Conservation (phyloP, 2,888 invertebrate species). For the Carpatolechia fugitivella region DNA sequence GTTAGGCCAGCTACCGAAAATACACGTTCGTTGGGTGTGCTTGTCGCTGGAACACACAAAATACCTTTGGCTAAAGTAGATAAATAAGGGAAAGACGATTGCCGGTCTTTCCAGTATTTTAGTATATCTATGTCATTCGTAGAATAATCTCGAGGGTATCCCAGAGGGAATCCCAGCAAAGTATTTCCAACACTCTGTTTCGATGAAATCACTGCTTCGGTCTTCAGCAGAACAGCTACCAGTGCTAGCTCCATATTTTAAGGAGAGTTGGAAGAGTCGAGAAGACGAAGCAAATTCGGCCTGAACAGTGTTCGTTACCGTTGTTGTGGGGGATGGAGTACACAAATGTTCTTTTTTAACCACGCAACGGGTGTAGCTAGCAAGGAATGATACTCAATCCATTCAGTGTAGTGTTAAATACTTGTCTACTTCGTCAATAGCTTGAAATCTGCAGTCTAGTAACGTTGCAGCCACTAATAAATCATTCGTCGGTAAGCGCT, state of each 20-base stretch:
- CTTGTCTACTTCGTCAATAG: slow-evolving; percentile 3
- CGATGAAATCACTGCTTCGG: background rate
- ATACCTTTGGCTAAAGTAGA: slow-evolving; percentile 8
- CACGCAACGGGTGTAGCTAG: background rate
- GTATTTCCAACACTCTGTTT: slow-evolving; percentile 10
- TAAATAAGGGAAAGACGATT: too few relatives aligned
- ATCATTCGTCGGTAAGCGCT: slow-evolving; percentile 17
- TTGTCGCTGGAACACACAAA: slow-evolving; percentile 17
- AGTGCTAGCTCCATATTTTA: background rate
- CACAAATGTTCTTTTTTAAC: background rate
- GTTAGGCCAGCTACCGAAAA: slow-evolving; percentile 14
- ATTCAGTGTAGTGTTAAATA: background rate
- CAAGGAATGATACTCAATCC: background rate
- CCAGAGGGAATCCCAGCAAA: slow-evolving; percentile 1
- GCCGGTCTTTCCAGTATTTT: background rate
- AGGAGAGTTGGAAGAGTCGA: background rate
- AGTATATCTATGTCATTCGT: background rate
- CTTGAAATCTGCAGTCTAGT: slow-evolving; percentile 11
- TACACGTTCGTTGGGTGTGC: slow-evolving; percentile 14
- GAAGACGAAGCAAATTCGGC: slow-evolving; percentile 9
- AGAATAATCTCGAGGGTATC: background rate
- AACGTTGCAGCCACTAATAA: slow-evolving; percentile 7
- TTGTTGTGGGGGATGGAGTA: background rate
- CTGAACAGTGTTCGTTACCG: background rate
- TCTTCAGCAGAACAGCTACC: slow-evolving; percentile 1